These are phyloP conservation scores for Aplodontia rufa DNA, from an alignment of 2,113 vertebrate genomes.

Conservation along the genomic window DNA sequence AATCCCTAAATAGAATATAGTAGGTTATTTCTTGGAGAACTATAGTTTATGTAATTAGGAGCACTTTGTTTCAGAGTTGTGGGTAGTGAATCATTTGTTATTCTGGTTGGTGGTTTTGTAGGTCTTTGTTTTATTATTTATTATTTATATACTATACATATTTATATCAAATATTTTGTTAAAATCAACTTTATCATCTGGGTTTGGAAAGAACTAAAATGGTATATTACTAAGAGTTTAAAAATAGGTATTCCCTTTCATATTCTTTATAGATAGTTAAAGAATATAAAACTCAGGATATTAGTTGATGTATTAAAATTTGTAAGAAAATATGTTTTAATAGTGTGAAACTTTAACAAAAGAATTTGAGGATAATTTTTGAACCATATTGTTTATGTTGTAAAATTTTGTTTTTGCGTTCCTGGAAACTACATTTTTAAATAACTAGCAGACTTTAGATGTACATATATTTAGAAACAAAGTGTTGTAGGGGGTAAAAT, in stretches of 20 bases:
- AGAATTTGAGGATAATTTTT: not conserved
- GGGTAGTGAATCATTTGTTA: not conserved
- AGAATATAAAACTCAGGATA: not conserved
- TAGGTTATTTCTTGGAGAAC: not conserved
- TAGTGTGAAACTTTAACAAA: not conserved
- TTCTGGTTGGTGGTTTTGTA: not conserved
- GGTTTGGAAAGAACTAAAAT: not conserved
- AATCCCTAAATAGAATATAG: not conserved
- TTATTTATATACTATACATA: not conserved
- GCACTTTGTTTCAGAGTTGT: not conserved
- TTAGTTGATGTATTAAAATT: not conserved
- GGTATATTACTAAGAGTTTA: not conserved
- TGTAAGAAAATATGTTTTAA: not conserved
- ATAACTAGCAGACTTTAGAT: not conserved
- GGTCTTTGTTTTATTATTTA: not conserved
- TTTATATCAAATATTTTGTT: not conserved
- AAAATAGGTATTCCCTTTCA: not conserved
- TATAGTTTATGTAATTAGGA: not conserved
- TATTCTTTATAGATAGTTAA: not conserved
- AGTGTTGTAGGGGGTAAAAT: not conserved
- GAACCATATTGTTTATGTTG: not conserved
- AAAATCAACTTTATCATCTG: not conserved
- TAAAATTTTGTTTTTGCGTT: not conserved
- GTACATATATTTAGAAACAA: not conserved
- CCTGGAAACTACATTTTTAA: not conserved